A percentile compares a stretch with the other conserved stretches of the same genome.
These are phyloP conservation scores for Papilio aristodemus DNA, from an alignment of 1,140 invertebrate genomes.

Conservation along the genomic window DNA sequence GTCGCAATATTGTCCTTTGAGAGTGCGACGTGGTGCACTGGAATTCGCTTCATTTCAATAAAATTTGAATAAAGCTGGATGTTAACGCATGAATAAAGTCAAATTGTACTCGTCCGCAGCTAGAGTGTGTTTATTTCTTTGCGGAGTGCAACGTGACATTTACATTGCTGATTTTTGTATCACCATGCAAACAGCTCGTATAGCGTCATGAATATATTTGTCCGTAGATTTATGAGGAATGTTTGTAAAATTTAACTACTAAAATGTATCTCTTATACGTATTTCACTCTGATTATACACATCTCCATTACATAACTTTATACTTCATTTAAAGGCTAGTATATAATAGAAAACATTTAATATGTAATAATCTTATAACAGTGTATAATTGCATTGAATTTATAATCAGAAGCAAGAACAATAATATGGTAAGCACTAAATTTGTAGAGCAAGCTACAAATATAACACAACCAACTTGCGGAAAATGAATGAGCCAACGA, in stretches of 20 bases:
- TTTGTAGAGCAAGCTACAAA: slow-evolving; percentile 7
- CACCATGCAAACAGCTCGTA: background rate
- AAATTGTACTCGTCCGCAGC: slow-evolving; percentile 15
- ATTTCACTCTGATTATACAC: too few species aligned
- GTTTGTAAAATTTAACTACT: background rate
- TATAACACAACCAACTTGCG: background rate
- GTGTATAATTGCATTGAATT: background rate
- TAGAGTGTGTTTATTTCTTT: slow-evolving; percentile 30
- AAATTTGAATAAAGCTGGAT: slow-evolving; percentile 33
- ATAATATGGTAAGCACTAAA: background rate
- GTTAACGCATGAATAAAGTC: slow-evolving; percentile 33
- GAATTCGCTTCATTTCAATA: slow-evolving; percentile 34
- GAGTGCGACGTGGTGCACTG: slow-evolving; percentile 31
- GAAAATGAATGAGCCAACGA: slow-evolving; percentile 19
- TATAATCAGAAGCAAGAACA: background rate
- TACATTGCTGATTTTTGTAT: slow-evolving; percentile 33
- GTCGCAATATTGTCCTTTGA: slow-evolving; percentile 62
- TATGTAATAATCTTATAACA: background rate
- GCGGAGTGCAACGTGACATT: slow-evolving; percentile 25
- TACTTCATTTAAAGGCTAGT: too few species aligned
- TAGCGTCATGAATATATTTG: slow-evolving; percentile 16
- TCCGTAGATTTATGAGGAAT: background rate
- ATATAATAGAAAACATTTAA: too few species aligned
- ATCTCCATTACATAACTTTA: too few species aligned
- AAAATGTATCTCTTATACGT: too few species aligned